phyloP scores from a whole-genome alignment of 2,797 vertebrate species.

The Enteromius thamalakanensis region DNA sequence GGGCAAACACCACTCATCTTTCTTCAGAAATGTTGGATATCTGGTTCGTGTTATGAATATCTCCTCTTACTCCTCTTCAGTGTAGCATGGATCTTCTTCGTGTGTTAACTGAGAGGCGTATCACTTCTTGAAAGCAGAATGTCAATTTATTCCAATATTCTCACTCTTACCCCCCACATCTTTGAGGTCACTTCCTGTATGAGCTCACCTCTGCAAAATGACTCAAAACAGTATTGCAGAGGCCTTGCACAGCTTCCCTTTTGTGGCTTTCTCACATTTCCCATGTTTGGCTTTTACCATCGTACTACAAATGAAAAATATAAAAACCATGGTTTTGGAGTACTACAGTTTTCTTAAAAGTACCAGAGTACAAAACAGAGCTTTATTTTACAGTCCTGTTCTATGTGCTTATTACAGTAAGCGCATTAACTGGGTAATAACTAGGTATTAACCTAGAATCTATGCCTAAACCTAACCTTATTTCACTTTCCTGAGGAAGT shows the following conservation, averaged over 20 bases:
- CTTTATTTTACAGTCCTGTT: neutral
- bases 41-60: neutral
- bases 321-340: neutral
- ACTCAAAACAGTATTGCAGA: neutral
- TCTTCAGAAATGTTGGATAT: neutral
- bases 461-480: neutral
- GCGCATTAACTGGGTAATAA: neutral
- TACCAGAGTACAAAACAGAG: neutral
- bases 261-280: conserved; percentile 13
- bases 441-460: neutral
- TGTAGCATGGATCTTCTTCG: neutral
- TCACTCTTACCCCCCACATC: neutral
- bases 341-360: neutral
- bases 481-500: neutral
- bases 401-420: neutral
- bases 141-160: neutral
- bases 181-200: conserved; percentile 48
- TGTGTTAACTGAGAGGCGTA: neutral
- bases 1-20: neutral
- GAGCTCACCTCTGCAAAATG: conserved; percentile 19
- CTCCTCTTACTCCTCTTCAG: neutral
- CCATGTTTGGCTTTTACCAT: neutral
- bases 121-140: neutral
- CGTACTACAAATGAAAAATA: neutral
- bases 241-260: conserved; percentile 2